Conservation (phyloP, 2,113 vertebrate species). For the Camelus dromedarius region DNA sequence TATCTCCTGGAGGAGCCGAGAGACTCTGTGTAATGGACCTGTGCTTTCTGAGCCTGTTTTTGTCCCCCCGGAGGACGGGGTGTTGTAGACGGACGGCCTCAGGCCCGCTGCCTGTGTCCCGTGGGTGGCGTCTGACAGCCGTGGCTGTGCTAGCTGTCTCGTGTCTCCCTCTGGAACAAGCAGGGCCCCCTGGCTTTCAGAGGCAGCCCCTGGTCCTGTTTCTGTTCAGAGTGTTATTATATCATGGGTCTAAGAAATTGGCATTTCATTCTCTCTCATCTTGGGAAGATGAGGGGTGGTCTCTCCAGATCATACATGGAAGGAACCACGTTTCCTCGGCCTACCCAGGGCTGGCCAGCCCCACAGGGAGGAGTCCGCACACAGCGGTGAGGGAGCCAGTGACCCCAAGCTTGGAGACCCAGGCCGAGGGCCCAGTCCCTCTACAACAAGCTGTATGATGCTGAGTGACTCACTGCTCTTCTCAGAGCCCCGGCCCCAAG, state of each 20-base stretch:
- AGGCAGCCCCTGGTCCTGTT: neutral
- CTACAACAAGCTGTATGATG: neutral
- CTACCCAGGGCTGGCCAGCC: no score
- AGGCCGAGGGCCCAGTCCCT: neutral
- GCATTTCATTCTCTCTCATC: neutral
- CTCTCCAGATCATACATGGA: neutral
- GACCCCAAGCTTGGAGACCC: no score
- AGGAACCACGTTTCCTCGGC: neutral
- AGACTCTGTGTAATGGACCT: neutral
- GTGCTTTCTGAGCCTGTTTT: rapidly evolving
- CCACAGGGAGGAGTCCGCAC: neutral
- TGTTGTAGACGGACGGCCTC: no score
- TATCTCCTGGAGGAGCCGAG: neutral
- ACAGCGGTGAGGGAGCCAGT: no score
- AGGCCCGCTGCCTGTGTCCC: rapidly evolving
- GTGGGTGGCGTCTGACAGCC: rapidly evolving
- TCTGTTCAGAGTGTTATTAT: neutral
- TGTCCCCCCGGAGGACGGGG: neutral
- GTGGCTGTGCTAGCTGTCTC: no score
- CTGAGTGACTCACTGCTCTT: rapidly evolving
- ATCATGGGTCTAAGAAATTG: neutral
- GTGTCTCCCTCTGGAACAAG: neutral
- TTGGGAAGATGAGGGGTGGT: neutral
- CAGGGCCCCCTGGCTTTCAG: neutral
- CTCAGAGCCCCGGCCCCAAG: neutral